Evolutionary conservation across 1,140 invertebrate species (phyloP).

Genomic region (Caligus rogercresseyi): DNA sequence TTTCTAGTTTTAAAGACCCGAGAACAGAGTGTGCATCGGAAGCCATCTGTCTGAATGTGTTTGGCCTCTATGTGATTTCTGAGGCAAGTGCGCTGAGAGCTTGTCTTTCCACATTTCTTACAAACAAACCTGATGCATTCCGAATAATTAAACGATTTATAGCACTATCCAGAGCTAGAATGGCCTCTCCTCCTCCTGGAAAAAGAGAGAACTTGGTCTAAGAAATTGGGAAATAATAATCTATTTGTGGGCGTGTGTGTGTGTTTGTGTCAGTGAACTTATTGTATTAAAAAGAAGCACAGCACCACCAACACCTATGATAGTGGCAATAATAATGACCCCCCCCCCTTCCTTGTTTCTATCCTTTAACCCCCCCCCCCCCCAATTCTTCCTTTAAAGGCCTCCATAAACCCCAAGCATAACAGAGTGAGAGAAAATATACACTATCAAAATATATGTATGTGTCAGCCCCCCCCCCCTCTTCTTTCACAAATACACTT

Average conservation of each 20-base stretch:
- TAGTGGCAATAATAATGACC: background rate
- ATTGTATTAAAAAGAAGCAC: too few relatives aligned
- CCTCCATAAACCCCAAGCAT: too few relatives aligned
- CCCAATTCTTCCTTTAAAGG: too few relatives aligned
- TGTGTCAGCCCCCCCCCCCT: too few relatives aligned
- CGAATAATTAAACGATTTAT: conserved; percentile 20
- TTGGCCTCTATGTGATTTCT: conserved; percentile 9
- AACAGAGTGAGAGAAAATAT: too few relatives aligned
- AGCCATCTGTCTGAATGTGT: background rate
- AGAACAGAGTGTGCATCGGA: background rate
- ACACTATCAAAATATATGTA: too few relatives aligned
- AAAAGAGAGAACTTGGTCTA: background rate
- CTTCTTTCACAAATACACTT: too few relatives aligned
- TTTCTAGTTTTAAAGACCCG: conserved; percentile 3
- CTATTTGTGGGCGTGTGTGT: background rate
- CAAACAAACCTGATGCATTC: conserved; percentile 21
- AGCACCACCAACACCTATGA: too few relatives aligned
- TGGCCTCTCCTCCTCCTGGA: background rate
- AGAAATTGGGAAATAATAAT: background rate
- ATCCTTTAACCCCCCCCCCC: too few relatives aligned
- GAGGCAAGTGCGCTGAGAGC: background rate
- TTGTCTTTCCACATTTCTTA: background rate
- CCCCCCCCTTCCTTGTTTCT: too few relatives aligned
- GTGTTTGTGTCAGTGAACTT: background rate
- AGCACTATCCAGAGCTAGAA: background rate